Conservation (phyloP, 2,888 invertebrate genomes). For the Ligdia adustata region DNA sequence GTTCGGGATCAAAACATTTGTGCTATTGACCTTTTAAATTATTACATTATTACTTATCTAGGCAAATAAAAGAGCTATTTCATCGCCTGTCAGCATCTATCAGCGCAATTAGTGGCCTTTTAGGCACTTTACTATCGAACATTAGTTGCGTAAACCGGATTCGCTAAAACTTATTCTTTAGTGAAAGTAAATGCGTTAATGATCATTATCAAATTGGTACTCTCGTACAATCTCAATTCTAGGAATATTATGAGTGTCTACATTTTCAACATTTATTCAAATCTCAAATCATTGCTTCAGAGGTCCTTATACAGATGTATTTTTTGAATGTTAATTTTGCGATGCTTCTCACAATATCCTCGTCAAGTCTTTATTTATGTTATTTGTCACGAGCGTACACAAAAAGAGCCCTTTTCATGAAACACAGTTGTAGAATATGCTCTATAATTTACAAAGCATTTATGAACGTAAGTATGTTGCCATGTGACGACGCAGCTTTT, state of each 20-base stretch:
- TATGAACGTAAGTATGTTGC: constrained; percentile 15
- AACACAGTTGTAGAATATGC: neutral
- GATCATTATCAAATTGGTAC: constrained; percentile 20
- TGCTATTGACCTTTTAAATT: neutral
- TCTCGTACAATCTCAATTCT: constrained; percentile 4
- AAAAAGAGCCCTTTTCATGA: neutral
- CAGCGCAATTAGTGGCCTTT: constrained; percentile 26
- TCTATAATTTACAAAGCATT: neutral
- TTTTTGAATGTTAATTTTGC: too few species aligned
- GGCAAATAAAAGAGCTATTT: constrained; percentile 8
- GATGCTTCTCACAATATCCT: too few species aligned
- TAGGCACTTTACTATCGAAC: constrained; percentile 21
- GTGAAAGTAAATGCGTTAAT: constrained; percentile 29
- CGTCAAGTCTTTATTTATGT: too few species aligned
- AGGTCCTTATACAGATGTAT: too few species aligned
- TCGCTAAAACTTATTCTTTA: constrained; percentile 28
- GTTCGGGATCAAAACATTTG: too few species aligned
- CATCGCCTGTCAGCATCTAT: constrained; percentile 12
- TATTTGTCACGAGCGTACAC: too few species aligned
- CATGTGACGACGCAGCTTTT: constrained; percentile 17
- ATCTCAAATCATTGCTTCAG: too few species aligned
- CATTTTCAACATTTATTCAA: neutral
- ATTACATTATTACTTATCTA: neutral
- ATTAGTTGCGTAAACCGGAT: constrained; percentile 27
- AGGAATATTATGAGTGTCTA: neutral